Evolutionary conservation across 1,140 invertebrate genomes (phyloP).

Genomic region (Drosophila sechellia): DNA sequence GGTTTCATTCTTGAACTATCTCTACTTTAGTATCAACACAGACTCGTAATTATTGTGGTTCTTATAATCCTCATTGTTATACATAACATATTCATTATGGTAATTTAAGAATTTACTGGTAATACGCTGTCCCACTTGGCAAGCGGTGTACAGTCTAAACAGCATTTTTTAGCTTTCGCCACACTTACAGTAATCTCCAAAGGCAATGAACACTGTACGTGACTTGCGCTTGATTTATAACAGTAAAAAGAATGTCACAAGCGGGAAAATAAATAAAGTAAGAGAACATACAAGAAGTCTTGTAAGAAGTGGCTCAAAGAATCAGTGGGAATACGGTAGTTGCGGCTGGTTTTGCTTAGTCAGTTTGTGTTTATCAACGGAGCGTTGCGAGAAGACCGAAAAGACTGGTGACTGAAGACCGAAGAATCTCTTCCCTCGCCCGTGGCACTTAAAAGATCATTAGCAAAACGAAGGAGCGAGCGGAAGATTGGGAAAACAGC

Average conservation of each 20-base stretch:
- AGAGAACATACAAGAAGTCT: slow-evolving; percentile 26
- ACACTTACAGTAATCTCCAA: slow-evolving; percentile 27
- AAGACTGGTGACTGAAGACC: slow-evolving; percentile 17
- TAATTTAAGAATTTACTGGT: background rate
- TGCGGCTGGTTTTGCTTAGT: slow-evolving; percentile 27
- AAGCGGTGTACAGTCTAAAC: slow-evolving; percentile 17
- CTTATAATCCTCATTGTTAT: background rate
- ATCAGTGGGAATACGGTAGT: slow-evolving; percentile 36
- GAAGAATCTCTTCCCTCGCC: slow-evolving; percentile 4
- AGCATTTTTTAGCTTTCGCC: background rate
- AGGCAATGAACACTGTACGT: slow-evolving; percentile 41
- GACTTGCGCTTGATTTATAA: slow-evolving; percentile 59
- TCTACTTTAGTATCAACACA: no score
- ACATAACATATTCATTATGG: background rate
- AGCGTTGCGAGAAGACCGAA: slow-evolving; percentile 27
- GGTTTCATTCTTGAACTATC: no score
- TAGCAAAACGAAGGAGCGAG: slow-evolving; percentile 22
- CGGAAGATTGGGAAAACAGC: slow-evolving; percentile 5
- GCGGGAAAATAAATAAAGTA: slow-evolving; percentile 33
- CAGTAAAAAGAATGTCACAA: slow-evolving; percentile 60
- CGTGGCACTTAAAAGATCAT: slow-evolving; percentile 61
- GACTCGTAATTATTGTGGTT: background rate
- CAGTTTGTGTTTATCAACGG: slow-evolving; percentile 34
- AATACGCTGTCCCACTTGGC: slow-evolving; percentile 18
- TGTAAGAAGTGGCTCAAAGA: slow-evolving; percentile 42